A percentile compares a stretch with the other conserved stretches of the same genome.
phyloP scores from a whole-genome alignment of 2,113 vertebrate species.

The Lathamus discolor region DNA sequence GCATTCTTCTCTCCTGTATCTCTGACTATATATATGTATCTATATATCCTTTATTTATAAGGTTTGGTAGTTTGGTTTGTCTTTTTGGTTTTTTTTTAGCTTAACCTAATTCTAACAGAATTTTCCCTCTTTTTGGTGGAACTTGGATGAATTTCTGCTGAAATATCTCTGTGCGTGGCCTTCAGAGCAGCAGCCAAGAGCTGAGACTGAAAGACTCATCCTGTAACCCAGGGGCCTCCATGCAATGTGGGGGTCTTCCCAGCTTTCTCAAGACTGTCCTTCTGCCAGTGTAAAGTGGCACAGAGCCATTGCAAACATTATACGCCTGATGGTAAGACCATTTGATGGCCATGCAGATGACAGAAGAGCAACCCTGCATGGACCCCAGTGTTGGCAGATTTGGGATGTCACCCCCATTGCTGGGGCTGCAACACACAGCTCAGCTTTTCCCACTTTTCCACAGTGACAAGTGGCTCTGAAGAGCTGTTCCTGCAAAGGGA shows the following conservation, averaged over 20 bases:
- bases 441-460: neutral
- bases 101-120: neutral
- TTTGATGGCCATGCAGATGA: neutral
- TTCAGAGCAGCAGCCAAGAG: neutral
- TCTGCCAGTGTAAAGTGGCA: neutral
- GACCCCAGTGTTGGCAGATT: neutral
- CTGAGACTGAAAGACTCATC: neutral
- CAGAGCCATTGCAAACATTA: neutral
- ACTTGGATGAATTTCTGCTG: neutral
- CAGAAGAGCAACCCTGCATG: neutral
- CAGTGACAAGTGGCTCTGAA: neutral
- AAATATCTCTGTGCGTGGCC: neutral
- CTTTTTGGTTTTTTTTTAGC: neutral
- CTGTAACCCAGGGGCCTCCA: neutral
- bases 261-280: conserved; percentile 28
- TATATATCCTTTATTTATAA: neutral
- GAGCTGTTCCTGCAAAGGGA: neutral
- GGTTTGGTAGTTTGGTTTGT: neutral
- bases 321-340: neutral
- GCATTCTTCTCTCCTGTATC: neutral
- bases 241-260: neutral
- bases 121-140: neutral
- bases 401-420: neutral
- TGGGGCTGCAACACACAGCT: neutral
- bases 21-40: neutral